phyloP scores from a whole-genome alignment of 1,140 invertebrate species.

The Schlechtendalia chinensis region DNA sequence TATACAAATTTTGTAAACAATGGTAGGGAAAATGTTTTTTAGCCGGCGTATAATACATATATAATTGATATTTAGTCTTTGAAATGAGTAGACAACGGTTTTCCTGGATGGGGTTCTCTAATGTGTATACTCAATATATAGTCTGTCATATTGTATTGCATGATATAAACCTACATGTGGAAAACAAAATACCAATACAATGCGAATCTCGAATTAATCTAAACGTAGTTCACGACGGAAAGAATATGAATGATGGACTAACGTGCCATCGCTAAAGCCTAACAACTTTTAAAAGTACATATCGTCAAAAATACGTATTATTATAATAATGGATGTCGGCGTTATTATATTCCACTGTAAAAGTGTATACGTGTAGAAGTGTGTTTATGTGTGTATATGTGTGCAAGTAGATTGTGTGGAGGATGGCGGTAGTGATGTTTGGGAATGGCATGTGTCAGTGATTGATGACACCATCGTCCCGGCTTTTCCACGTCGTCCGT shows the following conservation, averaged over 20 bases:
- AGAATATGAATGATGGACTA: slow-evolving; percentile 17
- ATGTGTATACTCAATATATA: background rate
- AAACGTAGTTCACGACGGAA: background rate
- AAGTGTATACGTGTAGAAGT: background rate
- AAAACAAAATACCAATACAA: slow-evolving; percentile 18
- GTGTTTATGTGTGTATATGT: background rate
- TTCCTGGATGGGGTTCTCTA: background rate
- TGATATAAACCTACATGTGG: background rate
- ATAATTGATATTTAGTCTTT: background rate
- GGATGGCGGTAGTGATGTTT: background rate
- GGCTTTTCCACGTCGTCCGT: slow-evolving; percentile 34
- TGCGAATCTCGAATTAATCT: slow-evolving; percentile 5
- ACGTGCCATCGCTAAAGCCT: background rate
- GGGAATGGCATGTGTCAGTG: slow-evolving; percentile 43
- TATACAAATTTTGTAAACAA: background rate
- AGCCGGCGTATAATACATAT: background rate
- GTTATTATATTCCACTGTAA: background rate
- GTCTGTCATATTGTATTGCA: background rate
- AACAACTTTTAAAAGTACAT: slow-evolving; percentile 37
- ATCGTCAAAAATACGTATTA: slow-evolving; percentile 45
- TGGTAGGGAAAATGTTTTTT: background rate
- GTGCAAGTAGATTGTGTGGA: background rate
- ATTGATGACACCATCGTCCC: slow-evolving; percentile 35
- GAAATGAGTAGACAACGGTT: background rate
- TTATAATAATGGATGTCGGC: slow-evolving; percentile 47